Percentiles rank a stretch among this genome's conserved stretches.
These are phyloP conservation scores for Subacronicta megacephala DNA, from an alignment of 2,888 invertebrate genomes.

Conservation along the genomic window DNA sequence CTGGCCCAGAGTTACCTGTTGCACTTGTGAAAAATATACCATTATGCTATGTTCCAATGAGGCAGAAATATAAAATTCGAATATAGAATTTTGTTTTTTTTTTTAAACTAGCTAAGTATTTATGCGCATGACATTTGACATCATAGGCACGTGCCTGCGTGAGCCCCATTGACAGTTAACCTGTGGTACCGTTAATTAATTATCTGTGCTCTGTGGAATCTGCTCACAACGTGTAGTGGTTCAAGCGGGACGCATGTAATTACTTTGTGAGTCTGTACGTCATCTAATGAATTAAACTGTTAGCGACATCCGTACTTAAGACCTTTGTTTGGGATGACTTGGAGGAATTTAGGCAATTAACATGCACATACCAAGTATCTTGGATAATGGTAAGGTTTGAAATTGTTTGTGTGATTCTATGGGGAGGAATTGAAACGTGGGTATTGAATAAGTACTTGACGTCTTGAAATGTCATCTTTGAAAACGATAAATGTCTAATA, in stretches of 20 bases:
- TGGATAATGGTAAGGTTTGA: conserved; percentile 3
- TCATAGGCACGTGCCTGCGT: conserved; percentile 51
- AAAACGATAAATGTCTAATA: too few relatives aligned
- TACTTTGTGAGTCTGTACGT: conserved; percentile 44
- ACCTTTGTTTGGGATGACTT: conserved; percentile 10
- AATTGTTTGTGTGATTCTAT: neutral
- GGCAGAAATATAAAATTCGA: too few relatives aligned
- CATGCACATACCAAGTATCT: neutral
- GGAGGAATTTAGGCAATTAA: conserved; percentile 7
- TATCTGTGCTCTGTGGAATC: conserved; percentile 51
- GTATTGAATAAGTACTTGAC: too few relatives aligned
- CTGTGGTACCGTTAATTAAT: conserved; percentile 62
- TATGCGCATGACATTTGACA: conserved; percentile 15
- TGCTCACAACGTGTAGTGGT: conserved; percentile 42
- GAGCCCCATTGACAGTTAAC: conserved; percentile 51
- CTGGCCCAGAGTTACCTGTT: too few relatives aligned
- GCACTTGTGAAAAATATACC: too few relatives aligned
- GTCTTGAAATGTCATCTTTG: too few relatives aligned
- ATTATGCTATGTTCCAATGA: too few relatives aligned
- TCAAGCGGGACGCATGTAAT: conserved; percentile 45
- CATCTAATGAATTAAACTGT: conserved; percentile 54
- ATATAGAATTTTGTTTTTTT: too few relatives aligned
- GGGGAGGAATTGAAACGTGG: too few relatives aligned
- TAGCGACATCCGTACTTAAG: conserved; percentile 34
- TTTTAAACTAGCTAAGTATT: too few relatives aligned